phyloP scores from a whole-genome alignment of 2,797 vertebrate genomes.

The Simalia tracyae region DNA sequence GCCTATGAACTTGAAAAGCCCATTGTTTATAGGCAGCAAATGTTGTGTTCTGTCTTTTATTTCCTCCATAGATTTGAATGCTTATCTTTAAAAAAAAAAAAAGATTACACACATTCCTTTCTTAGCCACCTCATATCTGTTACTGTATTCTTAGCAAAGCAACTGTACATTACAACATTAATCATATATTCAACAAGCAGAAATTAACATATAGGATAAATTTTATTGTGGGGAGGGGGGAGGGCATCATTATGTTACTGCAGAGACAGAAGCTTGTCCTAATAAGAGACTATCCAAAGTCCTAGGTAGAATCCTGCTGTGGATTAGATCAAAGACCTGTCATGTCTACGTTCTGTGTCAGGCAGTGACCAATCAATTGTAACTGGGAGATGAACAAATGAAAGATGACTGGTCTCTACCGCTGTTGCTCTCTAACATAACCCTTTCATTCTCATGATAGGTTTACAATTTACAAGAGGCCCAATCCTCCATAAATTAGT shows the following conservation, averaged over 20 bases:
- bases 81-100: constrained; percentile 27
- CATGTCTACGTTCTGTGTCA: neutral
- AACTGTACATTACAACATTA: neutral
- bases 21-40: too few relatives aligned
- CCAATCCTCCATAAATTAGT: neutral
- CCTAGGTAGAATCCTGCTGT: too few relatives aligned
- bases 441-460: neutral
- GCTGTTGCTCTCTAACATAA: neutral
- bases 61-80: constrained; percentile 1
- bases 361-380: neutral
- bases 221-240: neutral
- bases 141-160: neutral
- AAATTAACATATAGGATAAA: neutral
- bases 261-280: neutral
- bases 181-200: neutral
- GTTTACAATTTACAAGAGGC: neutral
- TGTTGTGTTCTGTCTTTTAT: neutral
- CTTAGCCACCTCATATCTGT: neutral
- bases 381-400: neutral
- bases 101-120: neutral
- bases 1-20: constrained; percentile 21
- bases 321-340: too few relatives aligned
- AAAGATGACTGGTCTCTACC: neutral
- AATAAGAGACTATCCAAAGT: neutral
- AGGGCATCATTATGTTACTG: neutral